Evolutionary conservation across 2,797 vertebrate species (phyloP), one percentile per base, ranked within the genome.

Genomic region (Sternotherus odoratus): DNA sequence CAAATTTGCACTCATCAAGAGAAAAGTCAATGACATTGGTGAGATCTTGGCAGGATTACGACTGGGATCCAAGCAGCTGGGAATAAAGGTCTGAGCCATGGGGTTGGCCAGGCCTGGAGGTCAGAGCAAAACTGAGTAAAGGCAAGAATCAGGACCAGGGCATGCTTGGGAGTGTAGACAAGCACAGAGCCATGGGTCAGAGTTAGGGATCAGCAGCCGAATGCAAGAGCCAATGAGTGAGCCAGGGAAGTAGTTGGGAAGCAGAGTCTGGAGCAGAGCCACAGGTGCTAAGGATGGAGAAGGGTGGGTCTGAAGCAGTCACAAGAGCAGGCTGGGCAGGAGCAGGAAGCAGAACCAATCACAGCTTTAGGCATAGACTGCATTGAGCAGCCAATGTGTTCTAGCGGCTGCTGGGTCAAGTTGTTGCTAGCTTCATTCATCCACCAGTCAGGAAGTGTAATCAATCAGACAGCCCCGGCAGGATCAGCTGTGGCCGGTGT

Each of bases 1-100:
- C 91, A 95, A 94, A 95, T 94, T 95, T 97, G 97, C 97, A 92
- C 83, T 94, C 82, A 87, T 91, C 89, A 92, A 94, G 91, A 91
- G 57, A 49, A 11, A 95, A 97, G 89, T 89, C 96, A 94, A 91
- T 72, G 74, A 60, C 86, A 11, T 57, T 80, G 49, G 90, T 82
- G 78, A 90, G 88, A 96, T 96, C 88, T 87, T 96, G 77, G 50
- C 83, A 95, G 33, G 60, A 63, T 63, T n/a, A 33, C 3, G 8
- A 63, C 33, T 63, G 60, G 60, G 30, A n/a, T 63, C 33, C 8
- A 2, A 13, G 60, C 16, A 19, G 60, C n/a, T n/a, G 30, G 60
- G 60, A 33, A n/a, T 63, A 63, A 63, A 19, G 60, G 33, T 63
- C 2, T 4, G 60, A 63, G 16, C 33, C 8, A 19, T n/a, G 60